Conservation (phyloP, 2,113 vertebrate species). For the Eidolon helvum region DNA sequence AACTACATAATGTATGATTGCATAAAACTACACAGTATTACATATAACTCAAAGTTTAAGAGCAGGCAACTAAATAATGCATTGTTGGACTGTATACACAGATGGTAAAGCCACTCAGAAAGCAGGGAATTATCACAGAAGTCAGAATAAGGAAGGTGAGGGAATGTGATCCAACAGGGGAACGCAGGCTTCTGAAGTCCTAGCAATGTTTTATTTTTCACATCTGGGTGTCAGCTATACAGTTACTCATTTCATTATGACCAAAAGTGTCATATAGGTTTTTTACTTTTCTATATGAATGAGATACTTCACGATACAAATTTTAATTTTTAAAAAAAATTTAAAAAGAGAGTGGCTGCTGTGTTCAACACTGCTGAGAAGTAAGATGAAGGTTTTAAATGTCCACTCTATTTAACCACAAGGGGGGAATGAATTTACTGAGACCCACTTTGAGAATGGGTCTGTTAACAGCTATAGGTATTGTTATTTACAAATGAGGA, state of each 20-base stretch:
- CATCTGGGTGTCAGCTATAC: neutral
- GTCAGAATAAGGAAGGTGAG: neutral
- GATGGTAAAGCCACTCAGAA: neutral
- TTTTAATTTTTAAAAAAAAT: neutral
- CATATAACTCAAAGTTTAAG: neutral
- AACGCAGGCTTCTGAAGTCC: neutral
- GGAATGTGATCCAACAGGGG: neutral
- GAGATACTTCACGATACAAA: neutral
- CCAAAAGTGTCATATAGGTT: neutral
- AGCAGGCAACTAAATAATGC: neutral
- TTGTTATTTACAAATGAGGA: neutral
- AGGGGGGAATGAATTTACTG: neutral
- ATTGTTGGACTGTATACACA: neutral
- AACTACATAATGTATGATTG: neutral
- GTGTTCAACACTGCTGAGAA: neutral
- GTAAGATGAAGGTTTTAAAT: neutral
- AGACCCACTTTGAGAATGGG: neutral
- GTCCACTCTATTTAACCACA: neutral
- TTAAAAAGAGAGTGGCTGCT: neutral
- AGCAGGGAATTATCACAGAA: neutral
- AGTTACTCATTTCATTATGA: neutral
- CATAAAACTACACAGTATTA: slow-evolving; percentile 6
- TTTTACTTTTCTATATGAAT: neutral
- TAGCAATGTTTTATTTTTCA: neutral
- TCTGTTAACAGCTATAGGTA: neutral